Evolutionary conservation across 2,113 vertebrate genomes (phyloP), one percentile per base, ranked within the genome.

Genomic region (Heloderma charlesbogerti): DNA sequence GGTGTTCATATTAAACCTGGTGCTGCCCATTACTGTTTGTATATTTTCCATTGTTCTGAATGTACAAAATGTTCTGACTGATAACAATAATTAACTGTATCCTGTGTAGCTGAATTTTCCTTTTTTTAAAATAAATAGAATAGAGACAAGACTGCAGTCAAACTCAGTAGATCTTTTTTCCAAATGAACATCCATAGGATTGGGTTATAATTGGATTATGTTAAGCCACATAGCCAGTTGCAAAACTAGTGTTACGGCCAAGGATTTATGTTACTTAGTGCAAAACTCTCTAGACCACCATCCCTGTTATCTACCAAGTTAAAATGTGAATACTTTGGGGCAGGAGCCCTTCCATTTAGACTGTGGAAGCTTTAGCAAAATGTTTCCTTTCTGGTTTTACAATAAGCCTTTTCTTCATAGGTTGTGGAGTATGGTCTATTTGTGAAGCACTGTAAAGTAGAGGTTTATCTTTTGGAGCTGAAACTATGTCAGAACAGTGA

Each of bases 391-490:
- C 81, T 63, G 1, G n/a, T 72, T 1, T 1, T 77, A 22, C 69
- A 85, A 66, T 34, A 16, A 91, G 12, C 34, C 7, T 86, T 89
- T 25, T 91, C 2, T 57, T 88, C 92, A 8, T 92, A 99, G 99
- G 99, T 99, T 57, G 98, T 99, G 92, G 99, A 99, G 94, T 98
- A 99, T 18, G 99, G 99, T 90, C 97, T 99, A 94, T 99, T 99
- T 97, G 99, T 99, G 85, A 99, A 99, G 96, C 98, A 99, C 95
- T 99, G 98, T 94, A 99, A 99, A 93, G 99, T 99, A 66, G 99
- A 99, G 93, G 99, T 99, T 82, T 99, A 99, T 96, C 98, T 99
- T 92, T 95, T 99, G 83, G 99, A 99, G 94, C 96, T 99, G 93
- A 99, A 99, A 95, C 95, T 99, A 87, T 99, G 99, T 31, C 98